phyloP scores from a whole-genome alignment of 2,888 invertebrate species.

The Agriopis leucophaearia region DNA sequence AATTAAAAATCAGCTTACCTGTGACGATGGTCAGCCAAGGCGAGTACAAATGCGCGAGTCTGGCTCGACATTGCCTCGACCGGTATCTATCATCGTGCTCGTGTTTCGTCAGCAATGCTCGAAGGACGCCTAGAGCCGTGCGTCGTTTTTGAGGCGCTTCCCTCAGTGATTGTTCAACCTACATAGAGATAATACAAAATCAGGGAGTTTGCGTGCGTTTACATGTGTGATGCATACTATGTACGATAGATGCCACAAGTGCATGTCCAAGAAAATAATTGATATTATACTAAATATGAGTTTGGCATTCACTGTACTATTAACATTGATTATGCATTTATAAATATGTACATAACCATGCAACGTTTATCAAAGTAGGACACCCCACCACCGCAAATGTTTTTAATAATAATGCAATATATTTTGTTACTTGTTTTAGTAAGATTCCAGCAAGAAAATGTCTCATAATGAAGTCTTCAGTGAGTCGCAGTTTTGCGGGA shows the following conservation, averaged over 20 bases:
- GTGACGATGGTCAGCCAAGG: slow-evolving; percentile 95
- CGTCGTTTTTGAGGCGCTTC: slow-evolving; percentile 94
- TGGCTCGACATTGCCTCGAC: slow-evolving; percentile 92
- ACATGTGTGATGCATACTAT: neutral
- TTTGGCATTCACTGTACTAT: slow-evolving; percentile 12
- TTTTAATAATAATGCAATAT: slow-evolving; percentile 38
- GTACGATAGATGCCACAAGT: neutral
- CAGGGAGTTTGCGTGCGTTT: neutral
- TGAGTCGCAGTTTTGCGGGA: slow-evolving; percentile 86
- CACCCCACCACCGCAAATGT: slow-evolving; percentile 18
- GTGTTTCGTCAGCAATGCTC: slow-evolving; percentile 97
- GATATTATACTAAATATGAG: neutral
- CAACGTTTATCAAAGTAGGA: slow-evolving; percentile 15
- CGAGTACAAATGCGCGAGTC: slow-evolving; percentile 96
- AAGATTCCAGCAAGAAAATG: slow-evolving; percentile 96
- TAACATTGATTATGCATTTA: neutral
- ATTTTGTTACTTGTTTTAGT: slow-evolving; percentile 88
- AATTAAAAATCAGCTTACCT: slow-evolving; percentile 54
- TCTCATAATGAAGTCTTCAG: slow-evolving; percentile 94
- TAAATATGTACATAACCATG: slow-evolving; percentile 22
- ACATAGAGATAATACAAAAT: neutral
- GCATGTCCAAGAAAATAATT: neutral
- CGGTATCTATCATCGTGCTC: slow-evolving; percentile 96
- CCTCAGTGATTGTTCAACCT: slow-evolving; percentile 94
- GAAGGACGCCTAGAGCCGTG: slow-evolving; percentile 91